A percentile compares a stretch with the other conserved stretches of the same genome.
Conservation (phyloP, 2,113 vertebrate genomes). For the Fulica atra region DNA sequence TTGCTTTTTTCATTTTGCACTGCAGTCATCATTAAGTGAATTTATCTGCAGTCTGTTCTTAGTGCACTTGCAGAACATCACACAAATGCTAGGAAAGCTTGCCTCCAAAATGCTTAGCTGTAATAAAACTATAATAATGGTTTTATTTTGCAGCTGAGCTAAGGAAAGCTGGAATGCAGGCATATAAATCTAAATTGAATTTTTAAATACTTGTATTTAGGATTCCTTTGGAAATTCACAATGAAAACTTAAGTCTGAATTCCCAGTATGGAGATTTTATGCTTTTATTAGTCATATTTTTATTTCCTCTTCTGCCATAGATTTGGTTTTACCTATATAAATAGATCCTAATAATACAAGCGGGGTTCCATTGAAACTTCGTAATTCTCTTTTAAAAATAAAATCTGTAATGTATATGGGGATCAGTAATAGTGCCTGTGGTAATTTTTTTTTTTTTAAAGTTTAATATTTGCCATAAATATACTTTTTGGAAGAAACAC, state of each 20-base stretch:
- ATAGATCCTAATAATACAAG: not conserved
- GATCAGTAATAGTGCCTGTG: not conserved
- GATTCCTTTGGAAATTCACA: not conserved
- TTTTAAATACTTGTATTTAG: constrained; percentile 13
- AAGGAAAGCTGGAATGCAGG: not conserved
- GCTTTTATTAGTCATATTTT: not conserved
- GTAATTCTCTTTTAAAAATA: not conserved
- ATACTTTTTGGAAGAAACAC: not conserved
- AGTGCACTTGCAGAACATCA: constrained; percentile 21
- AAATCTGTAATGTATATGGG: not conserved
- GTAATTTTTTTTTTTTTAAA: not conserved
- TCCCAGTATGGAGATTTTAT: not conserved
- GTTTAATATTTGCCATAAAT: not conserved
- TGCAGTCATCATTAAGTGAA: constrained; percentile 42
- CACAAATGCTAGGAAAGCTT: not conserved
- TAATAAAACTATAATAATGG: constrained; percentile 20
- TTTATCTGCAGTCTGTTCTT: constrained; percentile 15
- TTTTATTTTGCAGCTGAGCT: constrained; percentile 7
- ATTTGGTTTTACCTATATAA: not conserved
- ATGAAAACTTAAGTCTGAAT: not conserved
- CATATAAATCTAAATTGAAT: not conserved
- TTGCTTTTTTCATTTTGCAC: not conserved
- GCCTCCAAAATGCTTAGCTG: constrained; percentile 8
- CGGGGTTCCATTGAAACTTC: not conserved
- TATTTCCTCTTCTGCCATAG: not conserved